These are phyloP conservation scores for Todiramphus saurophagus DNA, from an alignment of 2,113 vertebrate species.

Conservation along the genomic window DNA sequence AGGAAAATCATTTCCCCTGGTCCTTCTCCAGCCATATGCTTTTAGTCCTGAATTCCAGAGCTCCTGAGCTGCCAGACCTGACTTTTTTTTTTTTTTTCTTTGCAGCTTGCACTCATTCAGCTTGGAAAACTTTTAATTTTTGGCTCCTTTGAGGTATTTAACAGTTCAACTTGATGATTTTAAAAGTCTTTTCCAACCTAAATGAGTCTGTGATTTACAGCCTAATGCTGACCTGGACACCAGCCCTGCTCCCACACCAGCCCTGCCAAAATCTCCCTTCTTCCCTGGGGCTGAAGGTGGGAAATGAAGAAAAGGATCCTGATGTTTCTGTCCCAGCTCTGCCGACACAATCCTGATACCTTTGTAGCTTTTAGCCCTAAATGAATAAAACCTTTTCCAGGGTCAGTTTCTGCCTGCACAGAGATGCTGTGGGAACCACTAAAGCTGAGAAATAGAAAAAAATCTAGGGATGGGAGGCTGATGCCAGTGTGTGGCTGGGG, in stretches of 20 bases:
- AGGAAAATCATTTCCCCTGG: neutral
- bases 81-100: neutral
- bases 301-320: neutral
- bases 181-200: neutral
- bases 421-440: neutral
- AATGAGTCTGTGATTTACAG: neutral
- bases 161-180: neutral
- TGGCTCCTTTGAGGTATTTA: neutral
- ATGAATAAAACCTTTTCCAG: neutral
- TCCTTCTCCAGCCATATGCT: neutral
- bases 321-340: neutral
- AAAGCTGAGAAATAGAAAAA: neutral
- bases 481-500: accelerated
- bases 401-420: accelerated
- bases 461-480: accelerated
- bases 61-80: neutral
- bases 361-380: neutral
- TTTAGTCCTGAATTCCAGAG: neutral
- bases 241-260: neutral
- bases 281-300: neutral
- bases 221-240: neutral
- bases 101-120: neutral
- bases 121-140: neutral
- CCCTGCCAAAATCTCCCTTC: neutral
- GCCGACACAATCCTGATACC: accelerated